phyloP scores from a whole-genome alignment of 1,140 invertebrate genomes.

The Aphaenogaster ashmeadi region DNA sequence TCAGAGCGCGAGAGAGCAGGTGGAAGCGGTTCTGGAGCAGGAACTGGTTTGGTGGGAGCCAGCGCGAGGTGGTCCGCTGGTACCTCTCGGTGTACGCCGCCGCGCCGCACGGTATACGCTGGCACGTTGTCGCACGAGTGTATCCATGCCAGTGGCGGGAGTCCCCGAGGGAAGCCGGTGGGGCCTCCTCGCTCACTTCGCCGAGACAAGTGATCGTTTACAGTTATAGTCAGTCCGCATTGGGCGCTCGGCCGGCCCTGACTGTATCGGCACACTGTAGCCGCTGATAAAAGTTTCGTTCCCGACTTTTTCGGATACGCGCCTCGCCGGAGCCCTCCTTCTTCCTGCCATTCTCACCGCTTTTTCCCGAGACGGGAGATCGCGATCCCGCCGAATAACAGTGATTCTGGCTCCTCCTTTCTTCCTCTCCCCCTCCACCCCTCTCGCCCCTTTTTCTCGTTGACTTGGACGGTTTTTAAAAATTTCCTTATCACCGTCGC shows the following conservation, averaged over 20 bases:
- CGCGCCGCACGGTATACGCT: background rate
- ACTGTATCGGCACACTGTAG: constrained; percentile 62
- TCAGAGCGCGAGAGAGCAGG: constrained; percentile 65
- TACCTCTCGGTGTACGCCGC: constrained; percentile 18
- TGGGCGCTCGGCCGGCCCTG: constrained; percentile 86
- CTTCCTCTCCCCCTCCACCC: background rate
- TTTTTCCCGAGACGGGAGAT: background rate
- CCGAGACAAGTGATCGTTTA: constrained; percentile 87
- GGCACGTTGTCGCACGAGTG: constrained; percentile 53
- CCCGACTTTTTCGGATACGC: constrained; percentile 39
- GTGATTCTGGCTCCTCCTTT: background rate
- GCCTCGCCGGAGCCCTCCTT: background rate
- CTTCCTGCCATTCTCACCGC: background rate
- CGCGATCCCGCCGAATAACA: background rate
- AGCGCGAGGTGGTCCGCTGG: constrained; percentile 61
- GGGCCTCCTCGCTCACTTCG: constrained; percentile 67
- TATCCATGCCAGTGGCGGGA: constrained; percentile 64
- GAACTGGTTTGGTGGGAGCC: constrained; percentile 68
- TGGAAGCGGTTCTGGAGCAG: constrained; percentile 68
- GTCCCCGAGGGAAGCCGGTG: constrained; percentile 61
- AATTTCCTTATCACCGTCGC: background rate
- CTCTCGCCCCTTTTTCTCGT: background rate
- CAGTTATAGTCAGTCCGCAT: constrained; percentile 88
- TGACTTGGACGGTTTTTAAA: background rate
- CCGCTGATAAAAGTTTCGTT: constrained; percentile 29